Evolutionary conservation across 2,888 invertebrate genomes (phyloP).

Genomic region (Physocephala rufipes): DNA sequence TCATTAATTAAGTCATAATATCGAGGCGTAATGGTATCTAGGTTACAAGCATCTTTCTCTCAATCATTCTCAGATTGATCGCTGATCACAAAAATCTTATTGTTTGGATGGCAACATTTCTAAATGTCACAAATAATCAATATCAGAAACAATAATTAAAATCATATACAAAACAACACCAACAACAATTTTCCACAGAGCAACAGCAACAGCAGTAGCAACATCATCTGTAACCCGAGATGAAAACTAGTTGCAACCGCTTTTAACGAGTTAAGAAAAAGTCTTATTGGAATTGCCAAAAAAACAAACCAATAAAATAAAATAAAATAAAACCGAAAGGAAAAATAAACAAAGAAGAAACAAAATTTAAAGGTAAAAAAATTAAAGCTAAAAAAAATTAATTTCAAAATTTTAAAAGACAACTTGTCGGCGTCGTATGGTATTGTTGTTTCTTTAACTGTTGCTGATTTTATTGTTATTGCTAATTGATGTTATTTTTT

Average conservation of each 20-base stretch:
- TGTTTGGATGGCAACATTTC: neutral
- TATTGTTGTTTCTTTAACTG: neutral
- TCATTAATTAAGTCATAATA: too few relatives aligned
- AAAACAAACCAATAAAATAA: neutral
- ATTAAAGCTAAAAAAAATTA: too few relatives aligned
- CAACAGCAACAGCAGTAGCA: neutral
- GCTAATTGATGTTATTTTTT: neutral
- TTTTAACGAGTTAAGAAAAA: constrained; percentile 42
- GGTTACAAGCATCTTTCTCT: too few relatives aligned
- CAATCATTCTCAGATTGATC: too few relatives aligned
- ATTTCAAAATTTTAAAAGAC: too few relatives aligned
- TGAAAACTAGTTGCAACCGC: constrained; percentile 47
- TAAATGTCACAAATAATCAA: constrained; percentile 2
- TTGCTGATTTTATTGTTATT: constrained; percentile 8
- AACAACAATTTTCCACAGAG: neutral
- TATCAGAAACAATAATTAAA: constrained; percentile 31
- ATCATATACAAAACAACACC: neutral
- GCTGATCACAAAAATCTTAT: neutral
- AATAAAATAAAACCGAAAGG: neutral
- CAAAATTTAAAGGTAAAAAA: too few relatives aligned
- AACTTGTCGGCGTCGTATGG: neutral
- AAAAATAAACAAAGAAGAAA: neutral
- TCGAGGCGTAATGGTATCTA: too few relatives aligned
- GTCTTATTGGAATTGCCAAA: constrained; percentile 13
- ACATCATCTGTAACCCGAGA: neutral